phyloP scores from a whole-genome alignment of 2,113 vertebrate genomes.

The Orientallactaga bullata region DNA sequence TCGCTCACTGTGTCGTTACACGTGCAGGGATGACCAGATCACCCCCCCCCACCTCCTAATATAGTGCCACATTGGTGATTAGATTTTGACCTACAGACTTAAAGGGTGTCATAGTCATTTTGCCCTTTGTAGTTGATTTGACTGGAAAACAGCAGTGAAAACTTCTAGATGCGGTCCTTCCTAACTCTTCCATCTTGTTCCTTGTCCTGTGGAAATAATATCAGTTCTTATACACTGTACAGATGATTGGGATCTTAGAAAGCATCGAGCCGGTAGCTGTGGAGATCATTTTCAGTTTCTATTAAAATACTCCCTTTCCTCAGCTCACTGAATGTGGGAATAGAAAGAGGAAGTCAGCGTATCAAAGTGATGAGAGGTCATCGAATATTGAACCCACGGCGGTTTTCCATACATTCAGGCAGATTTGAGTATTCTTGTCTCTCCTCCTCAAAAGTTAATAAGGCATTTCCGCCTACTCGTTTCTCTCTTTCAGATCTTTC shows the following conservation, averaged over 20 bases:
- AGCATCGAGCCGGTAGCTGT: neutral
- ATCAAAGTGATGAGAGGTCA: neutral
- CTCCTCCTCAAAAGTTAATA: conserved; percentile 40
- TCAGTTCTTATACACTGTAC: neutral
- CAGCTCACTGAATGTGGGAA: conserved; percentile 32
- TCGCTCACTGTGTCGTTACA: neutral
- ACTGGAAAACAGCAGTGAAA: neutral
- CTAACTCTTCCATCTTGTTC: neutral
- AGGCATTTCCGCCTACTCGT: conserved; percentile 10
- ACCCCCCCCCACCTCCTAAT: neutral
- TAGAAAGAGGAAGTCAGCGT: neutral
- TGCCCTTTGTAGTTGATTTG: neutral
- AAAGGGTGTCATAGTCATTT: neutral
- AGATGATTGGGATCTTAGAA: neutral
- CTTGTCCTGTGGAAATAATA: neutral
- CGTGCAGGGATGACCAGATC: neutral
- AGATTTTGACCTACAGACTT: neutral
- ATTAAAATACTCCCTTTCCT: conserved; percentile 46
- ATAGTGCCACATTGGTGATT: neutral
- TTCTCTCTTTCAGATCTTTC: conserved; percentile 57
- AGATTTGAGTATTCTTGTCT: conserved; percentile 27
- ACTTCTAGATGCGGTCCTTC: neutral
- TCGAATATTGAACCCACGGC: neutral
- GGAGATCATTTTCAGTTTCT: conserved; percentile 10
- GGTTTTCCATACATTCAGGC: conserved; percentile 38